phyloP scores from a whole-genome alignment of 2,113 vertebrate species.

The Nicator chloris region DNA sequence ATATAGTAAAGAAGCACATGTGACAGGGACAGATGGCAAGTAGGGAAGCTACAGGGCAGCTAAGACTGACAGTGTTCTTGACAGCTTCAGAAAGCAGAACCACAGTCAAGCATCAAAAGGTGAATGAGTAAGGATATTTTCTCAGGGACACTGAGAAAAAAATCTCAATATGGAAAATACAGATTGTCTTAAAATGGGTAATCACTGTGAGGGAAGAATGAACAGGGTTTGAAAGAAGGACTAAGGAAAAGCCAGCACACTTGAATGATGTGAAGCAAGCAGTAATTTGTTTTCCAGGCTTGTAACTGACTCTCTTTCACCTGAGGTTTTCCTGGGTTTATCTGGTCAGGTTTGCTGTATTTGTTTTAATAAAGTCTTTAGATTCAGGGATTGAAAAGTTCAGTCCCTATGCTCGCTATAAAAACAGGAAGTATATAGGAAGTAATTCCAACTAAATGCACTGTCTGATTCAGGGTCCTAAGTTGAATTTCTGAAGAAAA shows the following conservation, averaged over 20 bases:
- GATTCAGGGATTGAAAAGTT: background rate
- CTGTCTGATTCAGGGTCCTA: background rate
- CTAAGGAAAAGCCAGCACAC: background rate
- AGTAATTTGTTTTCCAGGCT: background rate
- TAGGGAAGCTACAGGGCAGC: background rate
- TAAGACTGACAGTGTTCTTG: background rate
- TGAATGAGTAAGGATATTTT: background rate
- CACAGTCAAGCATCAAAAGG: background rate
- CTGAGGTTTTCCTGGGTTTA: background rate
- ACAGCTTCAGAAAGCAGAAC: constrained; percentile 1
- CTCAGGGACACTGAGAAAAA: background rate
- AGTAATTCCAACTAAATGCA: background rate
- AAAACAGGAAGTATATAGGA: background rate
- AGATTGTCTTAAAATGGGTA: background rate
- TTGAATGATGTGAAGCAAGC: background rate
- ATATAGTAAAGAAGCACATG: background rate
- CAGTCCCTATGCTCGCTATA: background rate
- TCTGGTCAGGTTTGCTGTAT: background rate
- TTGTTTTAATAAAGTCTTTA: background rate
- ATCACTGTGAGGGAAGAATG: background rate
- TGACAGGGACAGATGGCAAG: background rate
- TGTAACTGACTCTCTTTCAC: background rate
- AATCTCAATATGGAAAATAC: background rate
- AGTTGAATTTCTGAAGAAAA: background rate
- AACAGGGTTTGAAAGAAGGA: background rate